phyloP scores from a whole-genome alignment of 2,888 invertebrate species.

The Coremacera marginata region DNA sequence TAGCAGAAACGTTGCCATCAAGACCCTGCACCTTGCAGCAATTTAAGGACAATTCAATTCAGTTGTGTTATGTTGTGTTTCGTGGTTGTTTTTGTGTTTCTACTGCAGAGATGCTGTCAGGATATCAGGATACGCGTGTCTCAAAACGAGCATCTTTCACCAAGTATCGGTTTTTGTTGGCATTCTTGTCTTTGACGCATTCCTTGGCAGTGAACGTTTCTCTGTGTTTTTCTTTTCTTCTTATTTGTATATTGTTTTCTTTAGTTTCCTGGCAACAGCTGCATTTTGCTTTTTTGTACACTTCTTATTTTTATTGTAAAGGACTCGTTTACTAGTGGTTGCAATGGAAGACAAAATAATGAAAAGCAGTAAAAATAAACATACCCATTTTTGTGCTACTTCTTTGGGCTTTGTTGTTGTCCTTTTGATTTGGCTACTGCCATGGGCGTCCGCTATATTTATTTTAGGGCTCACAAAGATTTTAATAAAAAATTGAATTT shows the following conservation, averaged over 20 bases:
- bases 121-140: slow-evolving; percentile 14
- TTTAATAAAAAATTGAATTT: no score
- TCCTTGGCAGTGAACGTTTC: background rate
- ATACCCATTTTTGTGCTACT: background rate
- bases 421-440: slow-evolving; percentile 17
- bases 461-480: no score
- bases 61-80: no score
- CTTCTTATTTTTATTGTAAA: slow-evolving; percentile 1
- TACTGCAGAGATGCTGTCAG: background rate
- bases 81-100: background rate
- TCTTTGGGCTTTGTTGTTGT: background rate
- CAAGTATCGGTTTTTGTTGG: background rate
- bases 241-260: no score
- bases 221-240: background rate
- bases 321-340: background rate
- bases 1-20: background rate
- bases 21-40: background rate
- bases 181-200: background rate
- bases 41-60: no score
- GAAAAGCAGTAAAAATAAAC: slow-evolving; percentile 5
- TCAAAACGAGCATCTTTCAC: background rate
- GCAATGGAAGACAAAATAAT: background rate
- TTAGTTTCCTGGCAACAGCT: background rate
- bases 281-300: background rate
- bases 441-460: no score